Evolutionary conservation across 2,888 invertebrate species (phyloP), one percentile per base, ranked within the genome.

Genomic region (Aphidius colemani): DNA sequence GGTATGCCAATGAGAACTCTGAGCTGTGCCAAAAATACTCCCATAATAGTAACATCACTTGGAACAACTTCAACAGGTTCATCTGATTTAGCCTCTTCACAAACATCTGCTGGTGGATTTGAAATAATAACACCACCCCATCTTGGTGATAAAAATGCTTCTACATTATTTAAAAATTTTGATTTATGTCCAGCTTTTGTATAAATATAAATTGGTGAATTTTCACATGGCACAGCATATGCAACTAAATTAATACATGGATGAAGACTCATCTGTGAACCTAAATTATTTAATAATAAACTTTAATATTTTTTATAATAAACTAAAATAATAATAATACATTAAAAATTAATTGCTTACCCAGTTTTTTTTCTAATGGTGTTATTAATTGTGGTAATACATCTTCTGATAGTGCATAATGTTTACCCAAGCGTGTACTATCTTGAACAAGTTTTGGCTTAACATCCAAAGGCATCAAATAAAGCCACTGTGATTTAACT

Each of bases 81-180:
- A n/a, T 77, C 53, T 9, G 80, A 76, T 50, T 81, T 75, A 53
- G 83, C 79, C 1, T 76, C 74, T 57, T 82, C 72, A 71, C 92
- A 92, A 18, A 86, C 85, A 0, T 81, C 82, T 10, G 78, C 72
- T 2, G 88, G 84, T 7, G 93, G 90, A 81, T 90, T 93, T 64
- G 88, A 85, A 48, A 97, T 86, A 58, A 91, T 87, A 65, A 97
- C 89, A 1, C 94, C 95, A 50, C 97, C 97, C 97, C 97, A 97
- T 65, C 93, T 88, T 0, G 93, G 90, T 0, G 93, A 93, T 74
- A 92, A 86, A 80, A 94, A 93, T 4, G 92, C 90, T 79, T 91
- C 90, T 39, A 87, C 82, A 40, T 85, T 60, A 30, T 72, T 73
- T 9, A 72, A 69, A 7, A 70, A 68, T 43, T 74, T 75, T 5